Conservation (phyloP, 2,888 invertebrate genomes). For the Drosophila fungiperda region DNA sequence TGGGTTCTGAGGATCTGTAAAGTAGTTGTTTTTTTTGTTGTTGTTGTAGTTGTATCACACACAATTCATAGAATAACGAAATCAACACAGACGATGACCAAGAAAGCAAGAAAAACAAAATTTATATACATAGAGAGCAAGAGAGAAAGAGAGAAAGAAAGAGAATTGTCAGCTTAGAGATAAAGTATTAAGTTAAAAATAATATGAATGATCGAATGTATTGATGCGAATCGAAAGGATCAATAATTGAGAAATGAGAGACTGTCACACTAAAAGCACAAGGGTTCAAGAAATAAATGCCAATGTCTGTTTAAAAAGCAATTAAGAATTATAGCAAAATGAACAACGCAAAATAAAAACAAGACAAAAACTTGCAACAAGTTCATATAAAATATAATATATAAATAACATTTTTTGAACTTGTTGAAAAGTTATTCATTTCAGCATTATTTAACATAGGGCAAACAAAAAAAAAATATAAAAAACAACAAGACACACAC, state of each 20-base stretch:
- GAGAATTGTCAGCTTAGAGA: slow-evolving; percentile 5
- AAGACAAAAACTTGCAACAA: not conserved
- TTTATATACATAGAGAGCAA: not conserved
- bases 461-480: slow-evolving; percentile 5
- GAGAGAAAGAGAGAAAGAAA: not conserved
- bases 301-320: slow-evolving; percentile 8
- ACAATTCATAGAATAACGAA: slow-evolving; percentile 30
- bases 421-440: not conserved
- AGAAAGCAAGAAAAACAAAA: not conserved
- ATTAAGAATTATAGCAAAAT: not conserved
- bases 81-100: slow-evolving; percentile 26
- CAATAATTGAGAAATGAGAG: slow-evolving; percentile 17
- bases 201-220: slow-evolving; percentile 5
- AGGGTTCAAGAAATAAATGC: slow-evolving; percentile 31
- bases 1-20: slow-evolving; percentile 83
- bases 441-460: not conserved
- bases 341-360: not conserved
- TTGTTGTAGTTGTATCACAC: slow-evolving; percentile 30
- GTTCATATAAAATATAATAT: not conserved
- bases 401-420: not conserved
- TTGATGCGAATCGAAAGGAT: slow-evolving; percentile 12
- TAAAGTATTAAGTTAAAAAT: slow-evolving; percentile 4
- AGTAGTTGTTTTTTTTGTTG: slow-evolving; percentile 51
- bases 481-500: slow-evolving; percentile 23
- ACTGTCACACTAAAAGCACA: slow-evolving; percentile 29